A percentile compares a stretch with the other conserved stretches of the same genome.
phyloP scores from a whole-genome alignment of 2,113 vertebrate genomes.

The Poeciliopsis occidentalis region DNA sequence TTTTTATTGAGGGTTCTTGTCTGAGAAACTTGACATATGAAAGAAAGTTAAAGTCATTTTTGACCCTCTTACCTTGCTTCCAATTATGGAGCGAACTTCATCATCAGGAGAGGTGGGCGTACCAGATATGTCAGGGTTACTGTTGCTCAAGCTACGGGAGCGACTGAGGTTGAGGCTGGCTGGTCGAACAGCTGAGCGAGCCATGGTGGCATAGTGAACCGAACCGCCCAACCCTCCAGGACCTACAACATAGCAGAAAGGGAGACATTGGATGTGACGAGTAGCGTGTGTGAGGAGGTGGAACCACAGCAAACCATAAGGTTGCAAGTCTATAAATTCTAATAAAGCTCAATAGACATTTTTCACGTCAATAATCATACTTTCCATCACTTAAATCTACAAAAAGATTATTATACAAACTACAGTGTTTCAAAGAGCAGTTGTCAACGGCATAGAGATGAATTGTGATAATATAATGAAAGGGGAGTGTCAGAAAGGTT shows the following conservation, averaged over 20 bases:
- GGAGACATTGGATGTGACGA: background rate
- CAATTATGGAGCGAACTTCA: conserved; percentile 96
- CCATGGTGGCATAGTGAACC: conserved; percentile 98
- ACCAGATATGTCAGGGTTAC: conserved; percentile 97
- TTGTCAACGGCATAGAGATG: no score
- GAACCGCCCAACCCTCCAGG: conserved; percentile 94
- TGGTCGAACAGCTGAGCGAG: conserved; percentile 91
- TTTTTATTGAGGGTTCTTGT: background rate
- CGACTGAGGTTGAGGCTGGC: conserved; percentile 96
- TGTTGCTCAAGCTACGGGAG: conserved; percentile 98
- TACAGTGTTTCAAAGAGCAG: no score
- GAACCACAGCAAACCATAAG: background rate
- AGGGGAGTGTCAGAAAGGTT: no score
- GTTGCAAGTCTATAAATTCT: background rate
- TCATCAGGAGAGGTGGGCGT: conserved; percentile 96
- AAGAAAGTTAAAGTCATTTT: background rate
- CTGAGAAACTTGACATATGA: conserved; percentile 4
- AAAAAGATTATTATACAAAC: no score
- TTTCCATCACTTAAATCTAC: background rate
- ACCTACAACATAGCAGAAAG: conserved; percentile 74
- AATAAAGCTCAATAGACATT: no score
- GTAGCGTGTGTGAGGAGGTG: background rate
- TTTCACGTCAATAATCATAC: background rate
- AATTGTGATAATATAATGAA: no score
- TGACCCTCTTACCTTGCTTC: conserved; percentile 88